Conservation (phyloP, 2,797 vertebrate genomes). For the Enteromius fasciolatus region DNA sequence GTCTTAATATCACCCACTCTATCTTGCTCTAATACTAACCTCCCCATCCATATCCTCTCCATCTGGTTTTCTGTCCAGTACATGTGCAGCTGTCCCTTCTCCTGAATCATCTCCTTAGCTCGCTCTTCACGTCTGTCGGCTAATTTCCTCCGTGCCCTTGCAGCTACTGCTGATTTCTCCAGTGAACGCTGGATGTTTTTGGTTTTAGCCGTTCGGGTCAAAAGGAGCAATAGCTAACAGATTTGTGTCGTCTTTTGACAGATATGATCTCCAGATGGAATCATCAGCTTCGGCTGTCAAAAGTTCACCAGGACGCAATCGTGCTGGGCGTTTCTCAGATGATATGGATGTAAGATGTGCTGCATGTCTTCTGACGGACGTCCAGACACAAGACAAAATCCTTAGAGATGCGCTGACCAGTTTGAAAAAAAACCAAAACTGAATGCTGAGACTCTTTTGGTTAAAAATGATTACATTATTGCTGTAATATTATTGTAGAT, state of each 20-base stretch:
- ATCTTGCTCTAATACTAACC: conserved; percentile 48
- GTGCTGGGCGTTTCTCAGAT: conserved; percentile 13
- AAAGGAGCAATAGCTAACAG: conserved; percentile 28
- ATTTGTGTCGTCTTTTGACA: conserved; percentile 35
- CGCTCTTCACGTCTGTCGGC: conserved; percentile 40
- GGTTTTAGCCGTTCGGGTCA: conserved; percentile 24
- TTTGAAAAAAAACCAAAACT: background rate
- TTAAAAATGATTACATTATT: background rate
- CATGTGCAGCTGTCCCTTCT: conserved; percentile 50
- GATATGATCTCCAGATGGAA: conserved; percentile 53
- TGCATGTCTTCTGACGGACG: background rate
- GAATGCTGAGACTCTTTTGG: background rate
- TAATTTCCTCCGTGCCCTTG: conserved; percentile 50
- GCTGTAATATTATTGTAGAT: background rate
- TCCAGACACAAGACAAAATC: conserved; percentile 10
- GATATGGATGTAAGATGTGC: background rate
- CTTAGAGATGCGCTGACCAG: background rate
- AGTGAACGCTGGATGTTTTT: conserved; percentile 42
- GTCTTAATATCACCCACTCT: conserved; percentile 48
- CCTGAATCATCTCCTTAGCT: conserved; percentile 48
- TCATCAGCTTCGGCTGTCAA: conserved; percentile 41
- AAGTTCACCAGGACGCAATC: conserved; percentile 14
- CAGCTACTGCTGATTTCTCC: conserved; percentile 52
- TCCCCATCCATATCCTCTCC: conserved; percentile 33
- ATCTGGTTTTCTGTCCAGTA: conserved; percentile 55